phyloP scores from a whole-genome alignment of 1,140 invertebrate species.

The Drosophila athabasca region DNA sequence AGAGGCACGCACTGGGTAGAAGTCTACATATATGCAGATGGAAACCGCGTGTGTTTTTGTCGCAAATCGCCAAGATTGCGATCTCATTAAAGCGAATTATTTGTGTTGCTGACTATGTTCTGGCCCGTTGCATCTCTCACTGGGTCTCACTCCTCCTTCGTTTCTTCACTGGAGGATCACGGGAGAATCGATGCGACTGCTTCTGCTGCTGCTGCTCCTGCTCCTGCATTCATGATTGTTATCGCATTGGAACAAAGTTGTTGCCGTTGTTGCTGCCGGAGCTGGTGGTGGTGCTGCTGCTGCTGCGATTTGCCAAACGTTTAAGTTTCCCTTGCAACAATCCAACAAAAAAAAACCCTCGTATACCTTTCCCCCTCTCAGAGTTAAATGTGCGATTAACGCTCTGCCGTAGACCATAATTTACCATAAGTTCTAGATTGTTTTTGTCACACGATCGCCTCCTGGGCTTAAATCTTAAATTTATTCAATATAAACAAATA shows the following conservation, averaged over 20 bases:
- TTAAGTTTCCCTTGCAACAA: conserved; percentile 51
- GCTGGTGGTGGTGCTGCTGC: conserved; percentile 30
- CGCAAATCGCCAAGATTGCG: conserved; percentile 77
- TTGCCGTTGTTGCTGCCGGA: conserved; percentile 32
- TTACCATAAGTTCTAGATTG: conserved; percentile 66
- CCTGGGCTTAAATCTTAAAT: conserved; percentile 28
- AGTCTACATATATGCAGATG: conserved; percentile 38
- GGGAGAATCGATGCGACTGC: conserved; percentile 24
- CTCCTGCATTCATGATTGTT: conserved; percentile 69
- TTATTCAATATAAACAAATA: conserved; percentile 8
- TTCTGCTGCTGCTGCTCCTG: conserved; percentile 41
- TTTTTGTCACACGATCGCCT: conserved; percentile 55
- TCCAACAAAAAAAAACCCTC: conserved; percentile 1
- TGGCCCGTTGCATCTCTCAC: conserved; percentile 67
- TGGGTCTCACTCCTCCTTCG: conserved; percentile 24
- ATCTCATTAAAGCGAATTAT: conserved; percentile 83
- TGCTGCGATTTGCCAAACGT: conserved; percentile 76
- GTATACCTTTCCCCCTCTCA: conserved; percentile 4
- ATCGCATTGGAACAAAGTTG: conserved; percentile 66
- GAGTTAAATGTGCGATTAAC: conserved; percentile 76
- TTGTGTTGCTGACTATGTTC: conserved; percentile 80
- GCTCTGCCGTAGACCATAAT: conserved; percentile 60
- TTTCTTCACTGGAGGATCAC: conserved; percentile 13
- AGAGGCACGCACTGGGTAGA: conserved; percentile 47
- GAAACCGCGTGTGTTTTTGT: conserved; percentile 71